A percentile compares a stretch with the other conserved stretches of the same genome.
These are phyloP conservation scores for Conops quadrifasciatus DNA, from an alignment of 2,888 invertebrate genomes.

Conservation along the genomic window DNA sequence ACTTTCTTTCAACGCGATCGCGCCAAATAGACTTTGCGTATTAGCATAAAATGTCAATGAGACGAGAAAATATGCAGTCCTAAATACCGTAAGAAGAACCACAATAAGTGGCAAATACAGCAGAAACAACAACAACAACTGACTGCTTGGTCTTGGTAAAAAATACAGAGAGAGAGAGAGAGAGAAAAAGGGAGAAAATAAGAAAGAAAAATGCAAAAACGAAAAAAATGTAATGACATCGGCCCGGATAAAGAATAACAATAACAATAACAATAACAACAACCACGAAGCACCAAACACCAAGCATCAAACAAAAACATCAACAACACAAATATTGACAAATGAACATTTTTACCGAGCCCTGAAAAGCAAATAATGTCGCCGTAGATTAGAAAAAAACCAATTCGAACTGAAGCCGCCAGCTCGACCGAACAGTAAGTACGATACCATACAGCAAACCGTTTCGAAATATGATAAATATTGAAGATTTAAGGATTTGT, in stretches of 20 bases:
- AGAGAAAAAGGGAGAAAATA: not conserved
- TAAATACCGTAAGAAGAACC: conserved; percentile 15
- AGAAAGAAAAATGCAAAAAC: not conserved
- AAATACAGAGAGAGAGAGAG: not conserved
- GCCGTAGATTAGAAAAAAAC: no score
- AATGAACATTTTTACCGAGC: no score
- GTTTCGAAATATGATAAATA: no score
- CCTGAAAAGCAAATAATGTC: no score
- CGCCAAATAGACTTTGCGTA: conserved; percentile 16
- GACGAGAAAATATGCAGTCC: conserved; percentile 24
- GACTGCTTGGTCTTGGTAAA: not conserved
- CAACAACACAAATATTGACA: no score
- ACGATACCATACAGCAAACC: no score
- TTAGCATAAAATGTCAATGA: conserved; percentile 32
- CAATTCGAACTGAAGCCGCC: no score
- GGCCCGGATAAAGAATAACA: not conserved
- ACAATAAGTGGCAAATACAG: not conserved
- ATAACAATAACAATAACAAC: not conserved
- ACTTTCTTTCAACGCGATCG: conserved; percentile 30
- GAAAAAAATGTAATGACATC: not conserved
- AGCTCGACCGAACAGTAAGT: no score
- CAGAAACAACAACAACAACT: not conserved
- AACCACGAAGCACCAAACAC: not conserved
- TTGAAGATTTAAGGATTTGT: no score
- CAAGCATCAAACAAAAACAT: no score